Base-by-base conservation (phyloP, 2,888 invertebrate species). In the Caenorhabditis sp. region DNA sequence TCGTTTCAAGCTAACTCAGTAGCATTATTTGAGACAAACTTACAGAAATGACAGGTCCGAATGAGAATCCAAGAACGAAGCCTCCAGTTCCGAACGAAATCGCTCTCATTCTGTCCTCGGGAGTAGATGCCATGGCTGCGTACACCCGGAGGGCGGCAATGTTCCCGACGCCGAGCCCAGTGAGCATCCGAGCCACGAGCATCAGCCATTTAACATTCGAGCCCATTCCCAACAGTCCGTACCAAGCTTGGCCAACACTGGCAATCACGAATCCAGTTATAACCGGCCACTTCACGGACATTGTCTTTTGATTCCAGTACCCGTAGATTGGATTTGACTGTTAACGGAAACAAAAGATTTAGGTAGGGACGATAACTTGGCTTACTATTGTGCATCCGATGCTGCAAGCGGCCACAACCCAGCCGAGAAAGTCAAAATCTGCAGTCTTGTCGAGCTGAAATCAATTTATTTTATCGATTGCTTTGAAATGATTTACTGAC, bases 11-110 rank as follows among this genome's bases (percentile, higher is more conserved):
- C n/a, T n/a, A n/a, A n/a, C n/a, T n/a, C n/a, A n/a, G n/a, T 13
- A 27, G 22, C 1, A 32, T 15, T 24, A 17, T 6, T 22, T 37
- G 2, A 17, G 24, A 24, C 13, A 22, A 6, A 43, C 37, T 58
- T 26, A 61, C 72, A 8, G 73, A 74, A 22, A 66, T 59, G 43
- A 66, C 73, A 6, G 73, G 73, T 6, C 73, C 73, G 39, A 74
- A 66, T 8, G 73, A 73, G 24, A 73, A 58, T 4, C 73, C 73
- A 13, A 73, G 45, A 3, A 65, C 73, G 41, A 65, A 73, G 7
- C 79, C 80, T 20, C 78, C 82, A 53, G 80, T 83, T 53, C 82
- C 79, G 27, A 77, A 78, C 11, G 79, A 63, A 20, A 83, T 79
- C n/a, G 81, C 81, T 45, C 63, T 78, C 71, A 79, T 56, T 59